Conservation (phyloP, 2,888 invertebrate species). For the Orthonevra nobilis region DNA sequence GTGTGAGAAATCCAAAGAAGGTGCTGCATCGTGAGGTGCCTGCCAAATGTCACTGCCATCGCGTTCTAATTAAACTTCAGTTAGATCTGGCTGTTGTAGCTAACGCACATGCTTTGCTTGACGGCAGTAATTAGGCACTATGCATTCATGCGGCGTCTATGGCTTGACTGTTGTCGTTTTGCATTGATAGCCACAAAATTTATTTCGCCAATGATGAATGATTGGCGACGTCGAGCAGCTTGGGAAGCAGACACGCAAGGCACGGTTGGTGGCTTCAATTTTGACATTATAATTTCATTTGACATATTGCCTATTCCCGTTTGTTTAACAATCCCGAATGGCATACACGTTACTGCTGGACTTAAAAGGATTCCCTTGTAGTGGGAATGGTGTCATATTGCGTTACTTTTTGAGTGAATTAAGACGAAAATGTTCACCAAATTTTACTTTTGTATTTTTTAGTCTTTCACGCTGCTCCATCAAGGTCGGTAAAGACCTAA, state of each 20-base stretch:
- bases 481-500: too few species aligned
- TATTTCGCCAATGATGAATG: conserved; percentile 53
- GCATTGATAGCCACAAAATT: conserved; percentile 60
- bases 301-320: conserved; percentile 51
- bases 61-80: conserved; percentile 47
- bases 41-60: conserved; percentile 35
- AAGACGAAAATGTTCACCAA: too few species aligned
- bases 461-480: too few species aligned
- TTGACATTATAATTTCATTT: conserved; percentile 58
- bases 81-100: conserved; percentile 2
- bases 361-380: too few species aligned
- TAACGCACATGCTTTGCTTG: not conserved
- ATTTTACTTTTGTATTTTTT: too few species aligned
- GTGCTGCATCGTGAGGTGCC: conserved; percentile 21
- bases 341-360: conserved; percentile 34
- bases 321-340: conserved; percentile 1
- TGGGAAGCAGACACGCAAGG: conserved; percentile 28
- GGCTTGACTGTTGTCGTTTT: conserved; percentile 18
- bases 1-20: conserved; percentile 14
- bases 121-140: conserved; percentile 55
- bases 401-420: too few species aligned
- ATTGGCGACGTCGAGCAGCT: conserved; percentile 34
- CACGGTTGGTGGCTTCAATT: conserved; percentile 25
- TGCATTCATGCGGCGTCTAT: conserved; percentile 40
- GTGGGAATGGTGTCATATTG: too few species aligned